Conservation (phyloP, 2,113 vertebrate species). For the Ptilonorhynchus violaceus region DNA sequence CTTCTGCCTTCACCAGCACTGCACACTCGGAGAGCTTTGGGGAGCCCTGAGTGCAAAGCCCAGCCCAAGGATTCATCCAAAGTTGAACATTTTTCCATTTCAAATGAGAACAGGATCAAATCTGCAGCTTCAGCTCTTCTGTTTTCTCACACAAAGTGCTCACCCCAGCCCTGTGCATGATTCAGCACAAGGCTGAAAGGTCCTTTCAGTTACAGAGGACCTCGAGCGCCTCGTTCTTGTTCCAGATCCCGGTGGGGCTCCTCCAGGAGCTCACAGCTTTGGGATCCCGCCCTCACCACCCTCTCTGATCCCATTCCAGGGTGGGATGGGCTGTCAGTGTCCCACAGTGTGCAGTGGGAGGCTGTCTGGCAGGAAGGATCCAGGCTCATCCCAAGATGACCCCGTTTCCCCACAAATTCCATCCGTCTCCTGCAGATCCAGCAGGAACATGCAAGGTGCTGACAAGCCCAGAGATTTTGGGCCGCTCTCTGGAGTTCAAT, state of each 20-base stretch:
- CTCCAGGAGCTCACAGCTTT: not conserved
- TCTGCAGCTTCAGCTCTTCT: not conserved
- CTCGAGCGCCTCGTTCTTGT: fast-evolving
- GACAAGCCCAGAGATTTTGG: not conserved
- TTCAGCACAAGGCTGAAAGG: not conserved
- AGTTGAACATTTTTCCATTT: not conserved
- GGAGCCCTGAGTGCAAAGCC: not conserved
- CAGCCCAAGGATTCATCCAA: not conserved
- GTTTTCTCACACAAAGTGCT: not conserved
- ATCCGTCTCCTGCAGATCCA: fast-evolving
- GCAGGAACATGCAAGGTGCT: fast-evolving
- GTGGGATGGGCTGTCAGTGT: not conserved
- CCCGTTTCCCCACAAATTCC: not conserved
- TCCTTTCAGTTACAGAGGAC: not conserved
- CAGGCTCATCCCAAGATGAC: not conserved
- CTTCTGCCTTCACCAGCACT: not conserved
- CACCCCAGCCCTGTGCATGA: not conserved
- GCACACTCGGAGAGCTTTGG: not conserved
- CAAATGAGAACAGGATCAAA: not conserved
- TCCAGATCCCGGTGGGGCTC: not conserved
- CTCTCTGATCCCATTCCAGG: not conserved
- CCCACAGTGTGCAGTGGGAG: not conserved
- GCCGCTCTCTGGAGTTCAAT: not conserved
- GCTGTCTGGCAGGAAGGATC: not conserved
- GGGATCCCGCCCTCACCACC: not conserved